These are phyloP conservation scores for Apaloderma vittatum DNA, from an alignment of 2,113 vertebrate species.

Conservation along the genomic window DNA sequence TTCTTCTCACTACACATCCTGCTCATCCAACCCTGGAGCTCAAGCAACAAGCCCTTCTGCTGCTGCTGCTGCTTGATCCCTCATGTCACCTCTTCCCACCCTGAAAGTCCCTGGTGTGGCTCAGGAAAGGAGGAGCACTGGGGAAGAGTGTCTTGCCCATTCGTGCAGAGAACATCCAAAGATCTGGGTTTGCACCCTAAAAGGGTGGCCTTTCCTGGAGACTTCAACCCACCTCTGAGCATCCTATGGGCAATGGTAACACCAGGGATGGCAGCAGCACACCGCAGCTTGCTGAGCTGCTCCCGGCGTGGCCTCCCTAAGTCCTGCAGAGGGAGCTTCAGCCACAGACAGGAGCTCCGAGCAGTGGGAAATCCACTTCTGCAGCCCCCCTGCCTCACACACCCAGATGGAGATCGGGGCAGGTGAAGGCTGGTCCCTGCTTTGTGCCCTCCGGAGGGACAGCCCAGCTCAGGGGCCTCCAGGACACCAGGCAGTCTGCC, in stretches of 20 bases:
- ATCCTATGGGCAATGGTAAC: fast-evolving
- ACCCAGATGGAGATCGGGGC: not conserved
- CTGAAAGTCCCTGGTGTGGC: not conserved
- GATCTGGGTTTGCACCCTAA: not conserved
- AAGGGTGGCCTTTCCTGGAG: not conserved
- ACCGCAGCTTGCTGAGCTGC: not conserved
- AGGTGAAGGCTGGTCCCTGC: not conserved
- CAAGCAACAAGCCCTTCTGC: not conserved
- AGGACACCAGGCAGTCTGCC: not conserved
- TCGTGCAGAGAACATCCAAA: not conserved
- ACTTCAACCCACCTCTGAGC: not conserved
- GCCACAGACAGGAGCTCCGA: not conserved
- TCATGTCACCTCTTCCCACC: not conserved
- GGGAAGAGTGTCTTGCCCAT: not conserved
- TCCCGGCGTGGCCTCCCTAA: not conserved
- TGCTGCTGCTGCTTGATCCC: not conserved
- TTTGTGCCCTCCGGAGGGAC: not conserved
- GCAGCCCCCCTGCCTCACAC: not conserved
- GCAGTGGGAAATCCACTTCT: not conserved
- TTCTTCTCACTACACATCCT: not conserved
- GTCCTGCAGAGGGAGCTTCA: constrained; percentile 42
- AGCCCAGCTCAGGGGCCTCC: not conserved
- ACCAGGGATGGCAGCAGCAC: not conserved
- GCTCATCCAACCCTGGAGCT: not conserved
- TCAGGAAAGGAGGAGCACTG: not conserved